Percentiles rank a stretch among this genome's conserved stretches.
phyloP scores from a whole-genome alignment of 2,797 vertebrate genomes.

The Calcarius lapponicus region DNA sequence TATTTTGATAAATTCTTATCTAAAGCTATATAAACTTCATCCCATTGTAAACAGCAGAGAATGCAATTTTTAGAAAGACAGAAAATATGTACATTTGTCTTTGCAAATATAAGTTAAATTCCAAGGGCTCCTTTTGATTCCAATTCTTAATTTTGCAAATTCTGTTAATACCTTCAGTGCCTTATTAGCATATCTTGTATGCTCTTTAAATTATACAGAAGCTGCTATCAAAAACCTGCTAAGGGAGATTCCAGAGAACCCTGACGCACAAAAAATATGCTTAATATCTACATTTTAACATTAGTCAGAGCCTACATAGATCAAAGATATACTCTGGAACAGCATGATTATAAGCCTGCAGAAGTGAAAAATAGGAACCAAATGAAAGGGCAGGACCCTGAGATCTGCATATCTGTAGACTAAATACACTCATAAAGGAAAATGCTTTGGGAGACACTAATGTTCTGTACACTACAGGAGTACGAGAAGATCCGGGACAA shows the following conservation, averaged over 20 bases:
- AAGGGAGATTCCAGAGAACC: constrained; percentile 57
- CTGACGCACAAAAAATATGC: background rate
- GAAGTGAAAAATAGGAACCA: constrained; percentile 26
- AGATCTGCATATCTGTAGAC: constrained; percentile 57
- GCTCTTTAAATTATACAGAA: constrained; percentile 47
- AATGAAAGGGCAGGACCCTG: constrained; percentile 19
- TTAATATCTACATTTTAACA: constrained; percentile 34
- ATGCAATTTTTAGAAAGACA: background rate
- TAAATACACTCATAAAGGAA: constrained; percentile 34
- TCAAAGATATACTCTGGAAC: constrained; percentile 21
- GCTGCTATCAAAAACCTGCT: constrained; percentile 25
- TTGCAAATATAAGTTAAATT: constrained; percentile 35
- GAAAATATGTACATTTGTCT: background rate
- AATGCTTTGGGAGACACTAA: constrained; percentile 27
- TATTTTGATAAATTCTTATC: background rate
- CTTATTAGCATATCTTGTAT: constrained; percentile 51
- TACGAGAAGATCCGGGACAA: constrained; percentile 7
- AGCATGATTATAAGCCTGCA: constrained; percentile 13
- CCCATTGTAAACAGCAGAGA: background rate
- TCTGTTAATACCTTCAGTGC: constrained; percentile 27
- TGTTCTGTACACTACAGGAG: background rate
- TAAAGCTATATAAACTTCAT: background rate
- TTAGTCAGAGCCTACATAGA: background rate
- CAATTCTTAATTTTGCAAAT: constrained; percentile 51
- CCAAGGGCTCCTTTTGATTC: constrained; percentile 11